Conservation (phyloP, 2,113 vertebrate genomes). For the Jacana jacana region DNA sequence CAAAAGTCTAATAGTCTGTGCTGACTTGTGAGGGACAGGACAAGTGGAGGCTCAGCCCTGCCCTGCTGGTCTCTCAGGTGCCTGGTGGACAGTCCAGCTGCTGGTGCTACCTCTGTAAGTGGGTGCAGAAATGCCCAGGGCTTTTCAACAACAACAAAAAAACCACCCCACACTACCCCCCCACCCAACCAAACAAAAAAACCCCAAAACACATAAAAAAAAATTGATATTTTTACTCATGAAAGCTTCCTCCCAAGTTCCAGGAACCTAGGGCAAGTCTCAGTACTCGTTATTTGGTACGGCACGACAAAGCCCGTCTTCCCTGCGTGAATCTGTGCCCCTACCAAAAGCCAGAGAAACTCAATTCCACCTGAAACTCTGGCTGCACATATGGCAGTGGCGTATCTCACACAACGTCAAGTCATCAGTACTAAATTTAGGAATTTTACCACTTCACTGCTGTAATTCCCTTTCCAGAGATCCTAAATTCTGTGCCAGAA, state of each 20-base stretch:
- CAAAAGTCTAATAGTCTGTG: not conserved
- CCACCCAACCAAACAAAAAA: too few relatives aligned
- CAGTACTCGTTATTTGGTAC: not conserved
- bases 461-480: not conserved
- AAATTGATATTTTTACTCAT: not conserved
- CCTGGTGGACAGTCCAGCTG: not conserved
- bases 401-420: not conserved
- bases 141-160: not conserved
- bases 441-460: not conserved
- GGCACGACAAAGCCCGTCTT: not conserved
- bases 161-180: too few relatives aligned
- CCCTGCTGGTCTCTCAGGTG: not conserved
- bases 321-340: not conserved
- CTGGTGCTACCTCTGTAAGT: not conserved
- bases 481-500: not conserved
- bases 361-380: not conserved
- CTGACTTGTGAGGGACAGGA: not conserved
- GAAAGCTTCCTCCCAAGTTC: not conserved
- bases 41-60: accelerated
- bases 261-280: not conserved
- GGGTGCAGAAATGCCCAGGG: not conserved
- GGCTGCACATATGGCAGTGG: not conserved
- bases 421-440: not conserved
- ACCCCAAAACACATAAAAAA: too few relatives aligned
- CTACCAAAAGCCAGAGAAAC: not conserved